phyloP scores from a whole-genome alignment of 2,113 vertebrate species.

The Pavo muticus region DNA sequence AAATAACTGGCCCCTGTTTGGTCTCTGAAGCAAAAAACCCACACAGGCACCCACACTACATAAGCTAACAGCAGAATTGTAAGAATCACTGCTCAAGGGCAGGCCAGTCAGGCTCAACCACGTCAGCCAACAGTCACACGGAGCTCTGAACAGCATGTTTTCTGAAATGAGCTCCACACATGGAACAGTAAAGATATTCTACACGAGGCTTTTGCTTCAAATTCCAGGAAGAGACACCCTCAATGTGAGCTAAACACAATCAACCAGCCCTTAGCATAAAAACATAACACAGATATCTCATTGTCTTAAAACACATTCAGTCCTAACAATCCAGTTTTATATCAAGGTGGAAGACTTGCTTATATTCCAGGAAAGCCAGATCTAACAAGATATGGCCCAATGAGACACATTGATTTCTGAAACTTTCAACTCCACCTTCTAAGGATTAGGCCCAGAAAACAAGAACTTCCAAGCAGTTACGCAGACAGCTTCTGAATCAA shows the following conservation, averaged over 20 bases:
- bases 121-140: not conserved
- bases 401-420: rapidly evolving
- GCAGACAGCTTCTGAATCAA: not conserved
- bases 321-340: not conserved
- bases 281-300: not conserved
- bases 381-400: not conserved
- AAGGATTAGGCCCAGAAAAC: not conserved
- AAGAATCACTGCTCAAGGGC: rapidly evolving
- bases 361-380: not conserved
- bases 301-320: not conserved
- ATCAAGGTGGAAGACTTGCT: not conserved
- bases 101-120: not conserved
- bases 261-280: not conserved
- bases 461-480: not conserved
- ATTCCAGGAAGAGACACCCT: not conserved
- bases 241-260: not conserved
- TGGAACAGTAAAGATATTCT: not conserved
- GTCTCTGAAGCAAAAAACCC: not conserved
- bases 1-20: not conserved
- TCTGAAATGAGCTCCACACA: not conserved
- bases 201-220: not conserved
- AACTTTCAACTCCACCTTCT: not conserved
- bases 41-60: not conserved
- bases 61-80: not conserved
- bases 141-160: not conserved